phyloP scores from a whole-genome alignment of 2,113 vertebrate genomes.

The Monarcha castaneiventris region DNA sequence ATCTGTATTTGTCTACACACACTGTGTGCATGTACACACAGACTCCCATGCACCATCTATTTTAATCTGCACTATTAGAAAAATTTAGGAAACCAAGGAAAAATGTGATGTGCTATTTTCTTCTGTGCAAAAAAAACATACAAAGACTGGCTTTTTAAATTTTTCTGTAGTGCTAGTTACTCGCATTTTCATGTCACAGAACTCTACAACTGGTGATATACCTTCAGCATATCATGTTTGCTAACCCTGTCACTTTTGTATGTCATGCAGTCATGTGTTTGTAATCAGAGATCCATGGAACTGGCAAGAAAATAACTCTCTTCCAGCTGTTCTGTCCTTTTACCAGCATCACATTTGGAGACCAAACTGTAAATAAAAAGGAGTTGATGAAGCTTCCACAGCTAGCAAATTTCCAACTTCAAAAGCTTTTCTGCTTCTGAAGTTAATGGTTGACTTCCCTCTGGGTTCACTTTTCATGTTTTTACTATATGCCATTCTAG shows the following conservation, averaged over 20 bases:
- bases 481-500: constrained; percentile 17
- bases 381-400: constrained; percentile 28
- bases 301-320: not conserved
- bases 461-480: constrained; percentile 62
- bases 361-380: not conserved
- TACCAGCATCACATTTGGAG: not conserved
- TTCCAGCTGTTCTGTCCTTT: not conserved
- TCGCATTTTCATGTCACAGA: not conserved
- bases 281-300: not conserved
- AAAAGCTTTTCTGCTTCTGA: constrained; percentile 51
- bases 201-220: not conserved
- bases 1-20: not conserved
- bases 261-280: not conserved
- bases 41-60: not conserved
- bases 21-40: not conserved
- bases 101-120: not conserved
- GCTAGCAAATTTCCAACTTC: constrained; percentile 46
- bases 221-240: not conserved
- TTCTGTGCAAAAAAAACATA: not conserved
- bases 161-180: not conserved
- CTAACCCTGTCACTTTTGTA: not conserved
- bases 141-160: not conserved
- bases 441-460: constrained; percentile 60
- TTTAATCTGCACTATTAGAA: not conserved
- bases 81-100: not conserved